Base-by-base conservation (phyloP, 2,888 invertebrate species). In the Gymnoscelis rufifasciata region DNA sequence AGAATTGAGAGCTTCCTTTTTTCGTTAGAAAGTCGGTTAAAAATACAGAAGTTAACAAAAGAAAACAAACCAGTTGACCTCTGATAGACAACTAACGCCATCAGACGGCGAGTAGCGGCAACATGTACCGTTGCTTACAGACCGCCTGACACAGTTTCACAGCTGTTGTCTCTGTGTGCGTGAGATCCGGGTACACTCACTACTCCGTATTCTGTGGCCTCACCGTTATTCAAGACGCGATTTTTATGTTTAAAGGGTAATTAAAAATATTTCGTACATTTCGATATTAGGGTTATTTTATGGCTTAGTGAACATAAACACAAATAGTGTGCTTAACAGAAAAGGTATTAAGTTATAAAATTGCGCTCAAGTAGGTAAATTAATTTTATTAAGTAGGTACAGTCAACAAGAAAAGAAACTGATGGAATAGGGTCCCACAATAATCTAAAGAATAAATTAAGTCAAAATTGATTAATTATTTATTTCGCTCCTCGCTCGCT, bases 121-220 rank as follows among this genome's bases (percentile, higher is more conserved):
- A 56, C 57, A 49, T 54, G 66, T 77, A 78, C 80, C 80, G 82
- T 79, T 81, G 48, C 37, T 13, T 65, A 56, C 60, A 62, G 66
- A 78, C 79, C 73, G 76, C 75, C 74, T 88, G 86, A 87, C 86
- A 83, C 78, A 88, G 67, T 78, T 87, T 77, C 62, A 61, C 63
- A 74, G 69, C 87, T 87, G 87, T 35, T 77, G 68, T 66, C 53
- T 38, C 53, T 56, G 65, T 71, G 62, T 63, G 71, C 62, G 68
- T 75, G 74, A 60, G 63, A 74, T 79, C 80, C 79, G 76, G 81
- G 78, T 43, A 33, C 14, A 28, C n/a, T n/a, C 1, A 37, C 37
- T 48, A 10, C 23, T 10, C 1, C 2, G 7, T 48, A 36, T 23
- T 28, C 49, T 44, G 30, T 44, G 30, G 40, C 76, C 70, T 71